Percentiles rank a stretch among this genome's conserved stretches.
Conservation (phyloP, 1,140 invertebrate species). For the Drosophila novamexicana region DNA sequence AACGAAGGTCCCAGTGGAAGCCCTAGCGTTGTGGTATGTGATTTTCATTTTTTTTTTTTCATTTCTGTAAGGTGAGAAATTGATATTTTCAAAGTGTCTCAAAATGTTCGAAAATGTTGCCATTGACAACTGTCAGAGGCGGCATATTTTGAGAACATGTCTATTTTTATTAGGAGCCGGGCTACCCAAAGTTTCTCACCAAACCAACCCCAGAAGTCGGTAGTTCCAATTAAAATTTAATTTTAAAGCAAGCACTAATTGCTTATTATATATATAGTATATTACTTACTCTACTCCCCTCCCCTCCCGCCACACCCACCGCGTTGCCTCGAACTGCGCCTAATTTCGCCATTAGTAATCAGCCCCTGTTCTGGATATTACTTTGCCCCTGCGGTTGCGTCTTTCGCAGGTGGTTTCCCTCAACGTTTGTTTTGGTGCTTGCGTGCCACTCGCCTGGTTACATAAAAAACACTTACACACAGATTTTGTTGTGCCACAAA, state of each 20-base stretch:
- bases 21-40: conserved; percentile 49
- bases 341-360: conserved; percentile 50
- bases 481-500: conserved; percentile 56
- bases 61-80: conserved; percentile 55
- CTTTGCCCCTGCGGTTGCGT: conserved; percentile 28
- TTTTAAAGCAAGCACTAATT: conserved; percentile 70
- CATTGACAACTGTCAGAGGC: conserved; percentile 62
- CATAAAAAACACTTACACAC: conserved; percentile 36
- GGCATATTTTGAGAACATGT: conserved; percentile 32
- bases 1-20: conserved; percentile 41
- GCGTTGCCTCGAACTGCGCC: conserved; percentile 34
- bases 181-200: conserved; percentile 52
- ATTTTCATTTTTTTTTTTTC: conserved; percentile 44
- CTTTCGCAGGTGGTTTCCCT: conserved; percentile 68
- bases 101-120: conserved; percentile 57
- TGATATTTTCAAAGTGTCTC: conserved; percentile 38
- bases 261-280: neutral
- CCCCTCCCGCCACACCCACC: neutral
- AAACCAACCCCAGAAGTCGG: conserved; percentile 31
- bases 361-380: conserved; percentile 13
- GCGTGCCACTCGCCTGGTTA: conserved; percentile 50
- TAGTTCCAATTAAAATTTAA: conserved; percentile 64
- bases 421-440: conserved; percentile 37
- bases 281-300: conserved; percentile 5
- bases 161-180: conserved; percentile 45